Evolutionary conservation across 2,888 invertebrate species (phyloP).

Genomic region (Agrochola litura): DNA sequence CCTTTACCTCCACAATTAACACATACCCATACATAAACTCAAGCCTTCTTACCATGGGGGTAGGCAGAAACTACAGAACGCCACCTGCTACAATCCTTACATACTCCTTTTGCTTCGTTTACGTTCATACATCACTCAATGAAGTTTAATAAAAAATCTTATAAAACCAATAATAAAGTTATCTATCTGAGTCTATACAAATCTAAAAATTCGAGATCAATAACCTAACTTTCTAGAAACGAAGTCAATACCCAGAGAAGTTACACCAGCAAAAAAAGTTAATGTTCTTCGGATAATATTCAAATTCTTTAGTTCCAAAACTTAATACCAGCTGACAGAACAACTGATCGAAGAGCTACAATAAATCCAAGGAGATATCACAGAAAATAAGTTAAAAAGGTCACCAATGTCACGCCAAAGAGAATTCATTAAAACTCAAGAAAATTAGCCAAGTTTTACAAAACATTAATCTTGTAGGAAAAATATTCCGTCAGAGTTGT

Average conservation of each 20-base stretch:
- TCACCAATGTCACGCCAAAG: slow-evolving; percentile 54
- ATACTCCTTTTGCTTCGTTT: not conserved
- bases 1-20: not conserved
- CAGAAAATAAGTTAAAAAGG: slow-evolving; percentile 57
- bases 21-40: not conserved
- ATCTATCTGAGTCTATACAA: not conserved
- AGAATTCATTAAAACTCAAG: slow-evolving; percentile 74
- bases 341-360: slow-evolving; percentile 38
- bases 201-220: not conserved
- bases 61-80: not conserved
- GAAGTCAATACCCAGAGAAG: not conserved
- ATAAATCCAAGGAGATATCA: slow-evolving; percentile 43
- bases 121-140: not conserved
- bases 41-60: too few relatives aligned
- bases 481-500: slow-evolving; percentile 61
- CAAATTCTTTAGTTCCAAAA: slow-evolving; percentile 24
- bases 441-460: slow-evolving; percentile 77
- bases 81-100: too few relatives aligned
- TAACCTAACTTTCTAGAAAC: not conserved
- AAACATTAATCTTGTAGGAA: slow-evolving; percentile 76
- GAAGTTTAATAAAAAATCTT: not conserved
- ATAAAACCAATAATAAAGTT: not conserved
- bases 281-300: slow-evolving; percentile 9
- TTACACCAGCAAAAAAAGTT: slow-evolving; percentile 12
- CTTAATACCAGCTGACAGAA: slow-evolving; percentile 24